Conservation (phyloP, 2,888 invertebrate species). For the Seira sanloemensis region DNA sequence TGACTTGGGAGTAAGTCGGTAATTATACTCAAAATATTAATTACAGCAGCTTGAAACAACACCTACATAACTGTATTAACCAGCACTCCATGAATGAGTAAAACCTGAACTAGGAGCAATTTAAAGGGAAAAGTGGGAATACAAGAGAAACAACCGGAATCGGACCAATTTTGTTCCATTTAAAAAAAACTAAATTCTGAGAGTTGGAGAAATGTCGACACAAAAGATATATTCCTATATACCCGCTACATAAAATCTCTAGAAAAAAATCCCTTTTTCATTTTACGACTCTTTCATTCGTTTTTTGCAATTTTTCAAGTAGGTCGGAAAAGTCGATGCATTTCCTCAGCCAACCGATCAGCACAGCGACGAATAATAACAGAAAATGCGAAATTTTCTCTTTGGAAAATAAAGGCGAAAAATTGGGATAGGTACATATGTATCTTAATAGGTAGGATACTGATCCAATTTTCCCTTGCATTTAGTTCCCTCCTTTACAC, state of each 20-base stretch:
- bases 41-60: background rate
- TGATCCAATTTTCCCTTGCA: background rate
- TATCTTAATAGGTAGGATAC: background rate
- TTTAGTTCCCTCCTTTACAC: background rate
- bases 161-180: conserved; percentile 55
- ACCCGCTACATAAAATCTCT: background rate
- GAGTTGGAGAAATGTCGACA: background rate
- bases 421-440: too few relatives aligned
- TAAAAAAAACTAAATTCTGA: conserved; percentile 29
- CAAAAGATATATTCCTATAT: conserved; percentile 8
- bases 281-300: too few relatives aligned
- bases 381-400: too few relatives aligned
- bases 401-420: too few relatives aligned
- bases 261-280: conserved; percentile 12
- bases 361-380: conserved; percentile 29
- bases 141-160: conserved; percentile 49
- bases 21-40: background rate
- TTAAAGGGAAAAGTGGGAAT: background rate
- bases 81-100: background rate
- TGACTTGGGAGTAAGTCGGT: background rate
- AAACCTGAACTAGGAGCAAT: background rate
- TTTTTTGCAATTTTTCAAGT: conserved; percentile 22
- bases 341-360: conserved; percentile 16
- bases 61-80: background rate
- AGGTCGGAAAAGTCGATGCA: background rate